Evolutionary conservation across 53 echinoderm and acorn worm species (phyloP), one percentile per base, ranked within the genome.

Genomic region (Temnopleurus reevesii): DNA sequence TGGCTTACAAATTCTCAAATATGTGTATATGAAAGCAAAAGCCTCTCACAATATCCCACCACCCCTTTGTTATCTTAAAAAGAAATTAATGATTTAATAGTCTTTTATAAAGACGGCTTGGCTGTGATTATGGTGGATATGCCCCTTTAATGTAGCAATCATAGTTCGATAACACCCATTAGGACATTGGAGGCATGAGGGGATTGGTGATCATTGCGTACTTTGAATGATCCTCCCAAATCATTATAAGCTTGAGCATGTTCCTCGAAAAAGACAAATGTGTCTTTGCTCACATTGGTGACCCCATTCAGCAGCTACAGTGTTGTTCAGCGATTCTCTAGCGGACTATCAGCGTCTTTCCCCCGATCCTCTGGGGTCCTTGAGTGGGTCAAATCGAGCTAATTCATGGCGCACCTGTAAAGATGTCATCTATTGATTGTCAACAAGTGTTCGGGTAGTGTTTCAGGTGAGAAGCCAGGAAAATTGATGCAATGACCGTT

Each of bases 391-490:
- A 79, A 4, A 79, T 18, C 29, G 28, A 46, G 49, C 79, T 13
- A 46, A 46, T 29, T 71, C 71, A 41, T 38, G 41, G 71, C 21
- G 6, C 79, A 79, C 79, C 79, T 79, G 79, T 46, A 49, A 46
- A 79, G 79, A 79, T 79, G 79, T 79, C 0, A 4, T 4, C 79
- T 47, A 79, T 79, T 79, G 79, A 79, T 79, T 79, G 79, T 79
- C 49, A 79, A 47, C 38, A 29, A 46, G 49, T 49, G 79, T 46
- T 79, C n/a, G 79, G 79, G 12, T 79, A 4, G 49, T 4, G 27
- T 79, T 79, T 49, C 49, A 5, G 1, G 28, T n/a, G n/a, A n/a
- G n/a, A n/a, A n/a, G n/a, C n/a, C n/a, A n/a, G n/a, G n/a, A n/a
- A n/a, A n/a, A n/a, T n/a, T n/a, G n/a, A n/a, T n/a, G n/a, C n/a